These are phyloP conservation scores for Drosophila rubida DNA, from an alignment of 2,888 invertebrate genomes.

Conservation along the genomic window DNA sequence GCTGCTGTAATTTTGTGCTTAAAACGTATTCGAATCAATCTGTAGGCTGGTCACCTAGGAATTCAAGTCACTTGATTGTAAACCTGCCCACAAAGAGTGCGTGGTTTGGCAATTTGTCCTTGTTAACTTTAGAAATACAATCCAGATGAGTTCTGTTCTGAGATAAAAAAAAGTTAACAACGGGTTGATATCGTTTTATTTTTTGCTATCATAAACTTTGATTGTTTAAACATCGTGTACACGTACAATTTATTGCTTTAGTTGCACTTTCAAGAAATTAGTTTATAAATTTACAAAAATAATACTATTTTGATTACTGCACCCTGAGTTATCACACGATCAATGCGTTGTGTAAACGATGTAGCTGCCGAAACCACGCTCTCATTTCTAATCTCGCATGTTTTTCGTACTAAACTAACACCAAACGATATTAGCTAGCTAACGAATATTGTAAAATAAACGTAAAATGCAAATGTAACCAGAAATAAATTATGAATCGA, in stretches of 20 bases:
- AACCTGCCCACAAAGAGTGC: conserved; percentile 21
- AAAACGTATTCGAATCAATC: conserved; percentile 9
- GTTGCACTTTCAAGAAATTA: not conserved
- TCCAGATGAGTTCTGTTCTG: not conserved
- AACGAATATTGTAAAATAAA: conserved; percentile 55
- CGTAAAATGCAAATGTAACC: not conserved
- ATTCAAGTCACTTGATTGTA: conserved; percentile 32
- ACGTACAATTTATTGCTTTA: not conserved
- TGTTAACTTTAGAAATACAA: not conserved
- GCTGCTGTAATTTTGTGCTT: conserved; percentile 65
- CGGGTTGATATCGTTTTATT: not conserved
- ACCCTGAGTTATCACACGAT: not conserved
- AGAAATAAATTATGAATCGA: not conserved
- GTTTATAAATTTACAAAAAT: not conserved
- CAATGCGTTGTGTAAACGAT: not conserved
- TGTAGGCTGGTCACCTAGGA: conserved; percentile 57
- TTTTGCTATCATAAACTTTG: too few relatives aligned
- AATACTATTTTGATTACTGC: not conserved
- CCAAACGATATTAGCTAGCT: conserved; percentile 43
- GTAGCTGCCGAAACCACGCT: conserved; percentile 23
- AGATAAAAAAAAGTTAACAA: not conserved
- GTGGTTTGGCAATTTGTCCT: conserved; percentile 10
- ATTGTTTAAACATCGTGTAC: not conserved
- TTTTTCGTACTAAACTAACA: conserved; percentile 61
- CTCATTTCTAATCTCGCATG: conserved; percentile 58